Evolutionary conservation across 2,113 vertebrate species (phyloP).

Genomic region (Osmerus eperlanus): DNA sequence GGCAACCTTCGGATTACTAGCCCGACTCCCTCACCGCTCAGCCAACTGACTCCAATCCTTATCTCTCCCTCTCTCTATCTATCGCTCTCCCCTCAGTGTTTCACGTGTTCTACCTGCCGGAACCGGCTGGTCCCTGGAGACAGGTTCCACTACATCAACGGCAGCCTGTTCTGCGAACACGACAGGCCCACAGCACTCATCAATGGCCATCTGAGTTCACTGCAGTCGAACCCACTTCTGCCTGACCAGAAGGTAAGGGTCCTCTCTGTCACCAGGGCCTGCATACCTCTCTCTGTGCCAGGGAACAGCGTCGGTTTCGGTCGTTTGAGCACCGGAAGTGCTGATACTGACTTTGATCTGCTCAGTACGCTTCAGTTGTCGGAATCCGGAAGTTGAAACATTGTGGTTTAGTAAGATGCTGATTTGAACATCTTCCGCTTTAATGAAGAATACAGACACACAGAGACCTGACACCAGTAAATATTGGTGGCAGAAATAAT

Average conservation of each 20-base stretch:
- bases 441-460: slow-evolving; percentile 14
- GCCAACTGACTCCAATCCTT: too few relatives aligned
- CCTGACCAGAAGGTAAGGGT: slow-evolving; percentile 97
- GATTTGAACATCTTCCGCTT: too few relatives aligned
- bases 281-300: not conserved
- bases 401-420: too few relatives aligned
- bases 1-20: too few relatives aligned
- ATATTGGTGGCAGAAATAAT: slow-evolving; percentile 45
- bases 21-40: too few relatives aligned
- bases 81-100: slow-evolving; percentile 78
- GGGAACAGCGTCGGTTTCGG: too few relatives aligned
- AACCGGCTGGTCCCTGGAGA: slow-evolving; percentile 98
- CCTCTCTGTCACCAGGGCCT: not conserved
- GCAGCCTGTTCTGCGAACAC: slow-evolving; percentile 99
- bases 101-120: slow-evolving; percentile 99
- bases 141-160: slow-evolving; percentile 99
- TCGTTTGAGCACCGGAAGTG: not conserved
- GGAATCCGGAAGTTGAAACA: too few relatives aligned
- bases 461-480: slow-evolving; percentile 19
- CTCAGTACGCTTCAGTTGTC: not conserved
- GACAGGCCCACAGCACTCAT: slow-evolving; percentile 99
- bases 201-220: slow-evolving; percentile 99
- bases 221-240: slow-evolving; percentile 99
- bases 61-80: not conserved
- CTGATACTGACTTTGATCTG: not conserved